Base-by-base conservation (phyloP, 92 coral and sea anemone genomes). In the Pocillopora grandis region DNA sequence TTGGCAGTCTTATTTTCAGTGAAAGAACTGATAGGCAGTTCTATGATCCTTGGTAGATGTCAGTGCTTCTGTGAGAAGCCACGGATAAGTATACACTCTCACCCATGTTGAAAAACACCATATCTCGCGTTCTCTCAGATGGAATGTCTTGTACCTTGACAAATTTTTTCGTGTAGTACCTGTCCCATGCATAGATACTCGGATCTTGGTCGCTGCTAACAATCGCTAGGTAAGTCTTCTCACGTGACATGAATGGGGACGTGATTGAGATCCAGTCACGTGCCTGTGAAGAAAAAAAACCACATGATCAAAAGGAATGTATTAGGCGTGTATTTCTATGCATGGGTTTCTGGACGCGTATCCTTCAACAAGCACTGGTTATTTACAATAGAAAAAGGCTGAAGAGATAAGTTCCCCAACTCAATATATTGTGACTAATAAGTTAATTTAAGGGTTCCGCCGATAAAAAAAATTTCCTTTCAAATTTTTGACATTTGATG, bases 41-140 rank as follows among this genome's bases (percentile, higher is more conserved):
- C 66, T 80, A 68, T 70, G 91, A 91, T 31, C 98, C 98, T 78
- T 90, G 94, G 76, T 90, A 96, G 21, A 96, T 89, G 74, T 78
- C 92, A 1, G 97, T 94, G 37, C 88, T 87, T 16, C 92, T 88
- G 58, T 92, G 98, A 27, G 98, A 92, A 31, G 98, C 90, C 23
- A 96, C 91, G 10, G 97, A 90, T 68, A 96, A 82, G 66, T 96
- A 96, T 10, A 96, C 93, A 11, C 72, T 87, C 68, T 87, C 93
- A 16, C 93, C 98, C 98, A 96, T 96, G 91, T 90, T 92, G 88
- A 96, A 96, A 80, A 96, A 96, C 70, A 85, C 92, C 96, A 96
- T 94, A 89, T 96, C 98, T 56, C 98, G 92, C 49, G 98, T 94
- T 66, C 94, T 82, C 52, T 62, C 83, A 10, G 98, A 88, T 8